Conservation (phyloP, 2,888 invertebrate genomes). For the Brachypterus glaber region DNA sequence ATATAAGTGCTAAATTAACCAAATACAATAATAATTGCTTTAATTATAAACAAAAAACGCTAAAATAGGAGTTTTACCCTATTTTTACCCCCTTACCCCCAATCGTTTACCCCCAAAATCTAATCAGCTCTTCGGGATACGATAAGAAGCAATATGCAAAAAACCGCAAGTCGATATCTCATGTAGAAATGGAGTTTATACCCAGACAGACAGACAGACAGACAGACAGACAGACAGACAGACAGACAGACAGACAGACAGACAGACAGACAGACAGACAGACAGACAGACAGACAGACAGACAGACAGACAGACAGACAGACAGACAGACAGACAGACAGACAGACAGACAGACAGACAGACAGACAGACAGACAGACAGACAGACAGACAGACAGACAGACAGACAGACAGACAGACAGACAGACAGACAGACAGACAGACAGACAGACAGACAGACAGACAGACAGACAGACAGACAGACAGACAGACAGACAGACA, state of each 20-base stretch:
- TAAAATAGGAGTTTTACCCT: no score
- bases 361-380: slow-evolving; percentile 22
- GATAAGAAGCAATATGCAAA: no score
- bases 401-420: slow-evolving; percentile 22
- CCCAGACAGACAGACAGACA: slow-evolving; percentile 5
- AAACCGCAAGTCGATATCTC: no score
- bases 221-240: slow-evolving; percentile 6
- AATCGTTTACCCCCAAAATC: no score
- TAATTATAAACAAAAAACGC: no score
- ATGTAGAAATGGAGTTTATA: no score
- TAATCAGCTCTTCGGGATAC: no score
- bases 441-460: slow-evolving; percentile 21
- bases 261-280: slow-evolving; percentile 6
- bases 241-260: slow-evolving; percentile 6
- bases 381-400: slow-evolving; percentile 23
- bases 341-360: slow-evolving; percentile 21
- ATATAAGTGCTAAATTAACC: no score
- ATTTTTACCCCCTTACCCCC: no score
- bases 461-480: slow-evolving; percentile 22
- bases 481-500: slow-evolving; percentile 22
- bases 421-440: slow-evolving; percentile 21
- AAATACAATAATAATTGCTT: no score
- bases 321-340: slow-evolving; percentile 20
- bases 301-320: slow-evolving; percentile 21
- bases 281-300: slow-evolving; percentile 32